Percentiles rank a stretch among this genome's conserved stretches.
Evolutionary conservation across 2,113 vertebrate species (phyloP).

Genomic region (Cyanoderma ruficeps): DNA sequence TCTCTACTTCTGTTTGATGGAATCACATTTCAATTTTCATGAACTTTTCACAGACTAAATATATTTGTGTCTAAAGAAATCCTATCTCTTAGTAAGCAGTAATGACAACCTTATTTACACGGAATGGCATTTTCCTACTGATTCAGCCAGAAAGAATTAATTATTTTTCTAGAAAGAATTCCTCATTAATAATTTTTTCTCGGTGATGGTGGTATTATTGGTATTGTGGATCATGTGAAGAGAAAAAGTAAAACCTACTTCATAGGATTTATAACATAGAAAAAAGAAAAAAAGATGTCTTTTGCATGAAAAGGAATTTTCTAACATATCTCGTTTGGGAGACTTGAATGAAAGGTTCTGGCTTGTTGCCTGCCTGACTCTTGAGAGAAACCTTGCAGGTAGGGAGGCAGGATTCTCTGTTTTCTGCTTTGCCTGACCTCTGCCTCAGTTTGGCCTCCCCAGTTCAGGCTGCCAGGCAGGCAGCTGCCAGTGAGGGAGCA

Average conservation of each 20-base stretch:
- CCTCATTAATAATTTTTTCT: neutral
- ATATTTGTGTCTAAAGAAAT: constrained; percentile 21
- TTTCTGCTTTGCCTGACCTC: neutral
- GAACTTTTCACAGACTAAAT: constrained; percentile 36
- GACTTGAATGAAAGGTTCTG: neutral
- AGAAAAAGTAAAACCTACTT: neutral
- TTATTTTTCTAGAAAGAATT: neutral
- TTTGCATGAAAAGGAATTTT: neutral
- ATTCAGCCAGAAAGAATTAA: neutral
- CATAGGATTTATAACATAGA: neutral
- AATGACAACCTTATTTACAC: constrained; percentile 6
- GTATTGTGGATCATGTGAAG: neutral
- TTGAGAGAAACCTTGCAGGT: neutral
- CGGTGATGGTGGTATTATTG: neutral
- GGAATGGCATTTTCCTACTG: neutral
- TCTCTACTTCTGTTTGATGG: neutral
- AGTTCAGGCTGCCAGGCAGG: neutral
- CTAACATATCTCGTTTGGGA: neutral
- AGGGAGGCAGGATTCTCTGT: neutral
- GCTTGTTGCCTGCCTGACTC: neutral
- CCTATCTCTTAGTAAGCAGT: neutral
- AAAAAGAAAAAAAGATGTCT: neutral
- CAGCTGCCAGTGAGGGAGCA: neutral
- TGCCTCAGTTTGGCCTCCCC: neutral
- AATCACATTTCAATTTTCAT: constrained; percentile 44